Base-by-base conservation (phyloP, 2,888 invertebrate genomes). In the Acleris emargana region DNA sequence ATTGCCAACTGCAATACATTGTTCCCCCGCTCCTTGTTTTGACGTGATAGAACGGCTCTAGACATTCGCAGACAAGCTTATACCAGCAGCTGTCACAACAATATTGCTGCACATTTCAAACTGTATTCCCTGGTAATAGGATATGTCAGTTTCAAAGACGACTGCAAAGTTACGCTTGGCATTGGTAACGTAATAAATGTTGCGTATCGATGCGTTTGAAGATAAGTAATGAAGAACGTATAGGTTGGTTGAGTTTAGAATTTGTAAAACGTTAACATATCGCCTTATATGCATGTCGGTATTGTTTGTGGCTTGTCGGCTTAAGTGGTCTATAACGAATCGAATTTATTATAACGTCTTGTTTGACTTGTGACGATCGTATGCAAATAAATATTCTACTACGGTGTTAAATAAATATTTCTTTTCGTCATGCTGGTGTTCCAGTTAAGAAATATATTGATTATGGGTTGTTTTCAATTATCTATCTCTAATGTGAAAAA, bases 151-250 rank as follows among this genome's bases (percentile, higher is more conserved):
- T 6, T 54, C 68, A 70, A 68, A 18, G 2, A 3, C 9, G 51
- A 52, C 4, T 45, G 72, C 25, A 64, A 38, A 52, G 9, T 18
- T 72, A 72, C 62, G 20, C 72, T 83, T 74, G 85, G 75, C 72
- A 76, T 79, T 76, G 72, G 76, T 79, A 81, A 73, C 80, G 84
- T 90, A 89, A 91, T 91, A 91, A 91, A 91, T 91, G 91, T 88
- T 87, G 88, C 87, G 89, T 89, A 89, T 89, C 88, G 89, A 91
- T 89, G 91, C 88, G 87, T 88, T 86, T 91, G 88, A 89, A 89
- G 91, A 91, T 91, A 90, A 89, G 89, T 91, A 87, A 91, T 90
- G 91, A 90, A 87, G 82, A 85, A 86, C 85, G 85, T 88, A 73
- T 72, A 69, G 73, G 85, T 86, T 87, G 79, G 81, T 84, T 82